Evolutionary conservation across 30 jellyfish, hydroid and myxozoan genomes (phyloP), one percentile per base, ranked within the genome.

Genomic region (Catostylus mosaicus): DNA sequence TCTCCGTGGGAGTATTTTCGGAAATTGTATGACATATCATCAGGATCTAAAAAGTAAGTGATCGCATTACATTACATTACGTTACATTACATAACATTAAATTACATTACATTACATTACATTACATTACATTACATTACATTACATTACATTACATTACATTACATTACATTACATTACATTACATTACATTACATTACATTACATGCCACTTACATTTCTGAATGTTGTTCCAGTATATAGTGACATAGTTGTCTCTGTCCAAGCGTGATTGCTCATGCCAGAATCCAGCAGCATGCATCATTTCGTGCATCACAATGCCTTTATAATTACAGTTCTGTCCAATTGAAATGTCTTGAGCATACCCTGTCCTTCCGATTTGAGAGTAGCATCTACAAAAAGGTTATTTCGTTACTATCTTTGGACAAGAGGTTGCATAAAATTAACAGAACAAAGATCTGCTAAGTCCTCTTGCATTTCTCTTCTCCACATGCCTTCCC

Each of bases 241-340:
- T 78, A 9, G 80, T 50, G 75, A 78, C 59, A 20, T 62, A 78
- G 1, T 38, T 10, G 27, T 78, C 89, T 37, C 89, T 45, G 52
- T 78, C 89, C 10, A 78, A 48, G 9, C 89, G 54, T 6, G 89
- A 78, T 30, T 78, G 89, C 34, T 78, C 89, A 30, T 78, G 89
- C 89, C 89, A 78, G 35, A 78, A 78, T 4, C 89, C 89, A 43
- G 64, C 67, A 24, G 89, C 89, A 48, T 78, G 89, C 89, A 78
- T 78, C 89, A 78, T 78, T 37, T 78, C 89, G 46, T 78, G 89
- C 78, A 78, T 78, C 34, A 78, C 89, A 8, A 51, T 78, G 40
- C 89, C 89, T 63, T 78, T 78, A 61, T 62, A 27, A 16, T 78
- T 26, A 74, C 89, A 78, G 20, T 61, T 60, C 22, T 78, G 24